Conservation (phyloP, 2,888 invertebrate species). For the Cerastoderma edule region DNA sequence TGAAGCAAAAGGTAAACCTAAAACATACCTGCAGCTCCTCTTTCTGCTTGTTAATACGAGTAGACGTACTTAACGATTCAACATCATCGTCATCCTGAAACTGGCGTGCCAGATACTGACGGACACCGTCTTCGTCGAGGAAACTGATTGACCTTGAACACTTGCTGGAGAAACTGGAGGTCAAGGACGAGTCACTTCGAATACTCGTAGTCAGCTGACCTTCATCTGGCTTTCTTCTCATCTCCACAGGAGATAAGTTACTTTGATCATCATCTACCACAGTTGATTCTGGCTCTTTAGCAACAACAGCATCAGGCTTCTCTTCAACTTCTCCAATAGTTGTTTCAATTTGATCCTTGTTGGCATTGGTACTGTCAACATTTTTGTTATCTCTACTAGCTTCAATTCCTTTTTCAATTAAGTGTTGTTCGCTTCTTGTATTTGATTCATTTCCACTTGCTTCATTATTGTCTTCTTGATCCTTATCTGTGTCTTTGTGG, state of each 20-base stretch:
- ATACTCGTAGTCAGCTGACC: constrained; percentile 31
- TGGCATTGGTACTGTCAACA: too few relatives aligned
- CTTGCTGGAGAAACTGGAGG: constrained; percentile 30
- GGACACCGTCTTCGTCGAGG: constrained; percentile 91
- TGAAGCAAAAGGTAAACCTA: too few relatives aligned
- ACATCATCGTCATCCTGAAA: constrained; percentile 66
- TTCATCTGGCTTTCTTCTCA: constrained; percentile 22
- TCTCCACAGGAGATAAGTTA: constrained; percentile 20
- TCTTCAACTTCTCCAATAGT: constrained; percentile 7
- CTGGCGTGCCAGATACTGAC: constrained; percentile 90
- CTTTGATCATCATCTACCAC: background rate
- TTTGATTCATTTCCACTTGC: constrained; percentile 5
- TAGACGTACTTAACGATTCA: constrained; percentile 4
- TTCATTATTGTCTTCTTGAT: background rate
- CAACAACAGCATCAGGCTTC: background rate
- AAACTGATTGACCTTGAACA: constrained; percentile 82
- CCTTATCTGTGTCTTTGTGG: background rate
- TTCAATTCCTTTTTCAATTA: too few relatives aligned
- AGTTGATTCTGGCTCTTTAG: background rate
- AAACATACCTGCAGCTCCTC: constrained; percentile 14
- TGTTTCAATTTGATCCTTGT: background rate
- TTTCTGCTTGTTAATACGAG: constrained; percentile 9
- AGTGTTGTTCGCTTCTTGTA: background rate
- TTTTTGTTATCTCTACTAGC: background rate
- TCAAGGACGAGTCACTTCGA: constrained; percentile 39